Base-by-base conservation (phyloP, 2,797 vertebrate genomes). In the Fistularia commersonii region DNA sequence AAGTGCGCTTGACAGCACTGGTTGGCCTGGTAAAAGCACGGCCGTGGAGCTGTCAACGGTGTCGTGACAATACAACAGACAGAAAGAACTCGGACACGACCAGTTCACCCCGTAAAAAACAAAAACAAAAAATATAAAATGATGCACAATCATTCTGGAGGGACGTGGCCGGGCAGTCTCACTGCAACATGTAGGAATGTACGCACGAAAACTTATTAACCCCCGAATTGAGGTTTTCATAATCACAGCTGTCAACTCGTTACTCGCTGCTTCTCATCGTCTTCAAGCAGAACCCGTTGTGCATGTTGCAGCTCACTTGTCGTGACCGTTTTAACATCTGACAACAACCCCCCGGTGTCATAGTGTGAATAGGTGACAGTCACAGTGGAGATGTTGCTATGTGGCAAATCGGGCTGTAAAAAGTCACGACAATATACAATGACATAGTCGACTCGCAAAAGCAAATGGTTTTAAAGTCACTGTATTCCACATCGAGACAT, bases 51-150 rank as follows among this genome's bases (percentile, higher is more conserved):
- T 76, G 64, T 51, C 64, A 60, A 6, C n/a, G 11, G 37, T 34
- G 59, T 57, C 61, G 64, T 76, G 61, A 69, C 57, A 60, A 34
- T 9, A 14, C 23, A n/a, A 23, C 40, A 7, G n/a, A 43, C 57
- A 63, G 59, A 68, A 46, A 23, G 2, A 2, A 23, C 9, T 65
- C 74, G 67, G 54, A 56, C 45, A 47, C 2, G 23, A 23, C 51
- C 52, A 41, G 49, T 15, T 43, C 13, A 14, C 14, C 8, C 13
- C 40, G n/a, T 8, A 14, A 36, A 36, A 36, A 36, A 10, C 35
- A 36, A 36, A 10, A 36, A 41, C 2, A 23, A 23, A 23, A 23
- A 2, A 23, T 23, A 2, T 23, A 23, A 23, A 23, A 23, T 23
- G 23, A 2, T 23, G 23, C 23, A 23, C 23, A 23, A 23, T 23